These are phyloP conservation scores for Dasypus novemcinctus DNA, from an alignment of 2,113 vertebrate genomes.

Conservation along the genomic window DNA sequence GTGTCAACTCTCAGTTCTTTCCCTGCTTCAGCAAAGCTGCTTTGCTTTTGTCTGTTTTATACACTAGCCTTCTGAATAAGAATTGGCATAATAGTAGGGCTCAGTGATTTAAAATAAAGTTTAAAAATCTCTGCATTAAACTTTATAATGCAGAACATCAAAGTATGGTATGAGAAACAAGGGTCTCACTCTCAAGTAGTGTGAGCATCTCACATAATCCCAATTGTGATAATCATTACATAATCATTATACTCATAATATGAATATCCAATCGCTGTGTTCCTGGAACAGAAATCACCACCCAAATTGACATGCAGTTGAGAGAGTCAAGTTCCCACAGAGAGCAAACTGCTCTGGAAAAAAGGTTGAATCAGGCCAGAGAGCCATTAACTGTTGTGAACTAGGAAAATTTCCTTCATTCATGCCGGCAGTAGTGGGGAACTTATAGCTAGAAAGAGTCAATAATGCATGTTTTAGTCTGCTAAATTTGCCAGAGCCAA, in stretches of 20 bases:
- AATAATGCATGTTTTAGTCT: conserved; percentile 41
- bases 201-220: background rate
- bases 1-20: background rate
- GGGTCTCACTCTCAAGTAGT: background rate
- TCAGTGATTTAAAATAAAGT: background rate
- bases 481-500: no score
- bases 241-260: background rate
- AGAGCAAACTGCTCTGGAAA: background rate
- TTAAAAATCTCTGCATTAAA: background rate
- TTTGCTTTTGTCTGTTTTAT: background rate
- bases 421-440: background rate
- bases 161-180: background rate
- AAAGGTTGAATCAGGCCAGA: background rate
- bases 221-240: background rate
- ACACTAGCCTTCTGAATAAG: background rate
- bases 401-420: conserved; percentile 24
- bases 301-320: background rate
- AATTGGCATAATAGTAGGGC: background rate
- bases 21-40: background rate
- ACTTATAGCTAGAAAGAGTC: conserved; percentile 36
- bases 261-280: background rate
- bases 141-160: background rate
- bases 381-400: conserved; percentile 12
- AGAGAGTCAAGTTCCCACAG: background rate
- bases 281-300: background rate